Conservation (phyloP, 2,888 invertebrate species). For the Diadromus collaris region DNA sequence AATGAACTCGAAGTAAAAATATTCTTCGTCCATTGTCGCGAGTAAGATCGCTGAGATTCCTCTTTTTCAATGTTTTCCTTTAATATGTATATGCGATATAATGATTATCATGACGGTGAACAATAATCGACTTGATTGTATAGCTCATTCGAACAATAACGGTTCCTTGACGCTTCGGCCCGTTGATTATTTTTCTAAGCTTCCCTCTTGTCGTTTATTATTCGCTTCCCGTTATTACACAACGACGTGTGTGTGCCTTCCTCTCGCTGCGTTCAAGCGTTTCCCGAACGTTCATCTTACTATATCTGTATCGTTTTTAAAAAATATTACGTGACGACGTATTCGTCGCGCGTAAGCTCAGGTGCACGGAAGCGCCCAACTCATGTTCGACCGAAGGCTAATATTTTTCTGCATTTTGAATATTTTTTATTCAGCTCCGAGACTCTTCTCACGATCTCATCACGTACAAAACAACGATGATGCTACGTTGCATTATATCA, state of each 20-base stretch:
- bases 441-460: conserved; percentile 39
- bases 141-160: conserved; percentile 47
- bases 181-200: background rate
- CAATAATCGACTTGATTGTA: conserved; percentile 49
- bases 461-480: conserved; percentile 69
- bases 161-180: conserved; percentile 17
- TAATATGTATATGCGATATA: background rate
- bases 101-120: conserved; percentile 24
- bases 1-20: conserved; percentile 27
- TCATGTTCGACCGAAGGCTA: background rate
- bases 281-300: conserved; percentile 37
- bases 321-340: conserved; percentile 45
- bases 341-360: conserved; percentile 17
- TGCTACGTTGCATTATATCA: conserved; percentile 52
- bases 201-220: conserved; percentile 3
- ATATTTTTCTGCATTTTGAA: background rate
- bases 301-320: conserved; percentile 38
- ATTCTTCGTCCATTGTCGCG: conserved; percentile 8
- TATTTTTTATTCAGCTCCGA: conserved; percentile 25
- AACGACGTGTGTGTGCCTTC: conserved; percentile 32
- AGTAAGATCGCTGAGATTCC: background rate
- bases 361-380: conserved; percentile 35
- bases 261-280: conserved; percentile 38
- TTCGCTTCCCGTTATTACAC: conserved; percentile 46
- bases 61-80: background rate